Evolutionary conservation across 2,888 invertebrate genomes (phyloP).

Genomic region (Apodemia zela): DNA sequence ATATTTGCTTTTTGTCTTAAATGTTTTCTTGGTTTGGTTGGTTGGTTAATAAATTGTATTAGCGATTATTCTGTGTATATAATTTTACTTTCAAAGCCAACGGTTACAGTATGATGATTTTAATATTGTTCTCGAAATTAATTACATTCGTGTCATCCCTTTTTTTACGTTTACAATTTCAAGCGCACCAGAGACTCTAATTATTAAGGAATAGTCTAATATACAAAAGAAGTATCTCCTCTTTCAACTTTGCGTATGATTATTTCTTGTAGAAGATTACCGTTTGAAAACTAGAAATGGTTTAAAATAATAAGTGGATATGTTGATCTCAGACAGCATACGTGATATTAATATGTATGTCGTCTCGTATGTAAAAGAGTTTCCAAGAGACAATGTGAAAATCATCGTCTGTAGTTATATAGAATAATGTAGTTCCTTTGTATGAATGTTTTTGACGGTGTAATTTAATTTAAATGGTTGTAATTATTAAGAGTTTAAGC

Average conservation of each 20-base stretch:
- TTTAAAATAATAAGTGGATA: too few relatives aligned
- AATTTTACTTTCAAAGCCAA: neutral
- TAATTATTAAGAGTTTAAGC: slow-evolving; percentile 10
- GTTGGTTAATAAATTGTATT: neutral
- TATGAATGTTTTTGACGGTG: slow-evolving; percentile 12
- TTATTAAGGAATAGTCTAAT: too few relatives aligned
- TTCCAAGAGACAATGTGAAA: neutral
- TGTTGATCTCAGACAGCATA: too few relatives aligned
- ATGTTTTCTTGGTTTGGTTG: slow-evolving; percentile 1
- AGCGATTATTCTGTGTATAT: neutral
- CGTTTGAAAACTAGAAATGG: too few relatives aligned
- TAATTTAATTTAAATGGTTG: slow-evolving; percentile 13
- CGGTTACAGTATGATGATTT: neutral
- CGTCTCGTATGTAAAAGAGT: too few relatives aligned
- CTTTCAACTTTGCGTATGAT: too few relatives aligned
- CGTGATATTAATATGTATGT: too few relatives aligned
- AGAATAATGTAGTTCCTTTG: slow-evolving; percentile 14
- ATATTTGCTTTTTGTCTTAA: neutral
- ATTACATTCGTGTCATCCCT: too few relatives aligned
- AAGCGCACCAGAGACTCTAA: too few relatives aligned
- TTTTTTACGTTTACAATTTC: too few relatives aligned
- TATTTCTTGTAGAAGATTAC: too few relatives aligned
- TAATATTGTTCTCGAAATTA: neutral
- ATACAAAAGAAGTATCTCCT: too few relatives aligned
- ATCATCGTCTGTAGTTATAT: neutral